Evolutionary conservation across 2,797 vertebrate genomes (phyloP), one percentile per base, ranked within the genome.

Genomic region (Cossypha heuglini): DNA sequence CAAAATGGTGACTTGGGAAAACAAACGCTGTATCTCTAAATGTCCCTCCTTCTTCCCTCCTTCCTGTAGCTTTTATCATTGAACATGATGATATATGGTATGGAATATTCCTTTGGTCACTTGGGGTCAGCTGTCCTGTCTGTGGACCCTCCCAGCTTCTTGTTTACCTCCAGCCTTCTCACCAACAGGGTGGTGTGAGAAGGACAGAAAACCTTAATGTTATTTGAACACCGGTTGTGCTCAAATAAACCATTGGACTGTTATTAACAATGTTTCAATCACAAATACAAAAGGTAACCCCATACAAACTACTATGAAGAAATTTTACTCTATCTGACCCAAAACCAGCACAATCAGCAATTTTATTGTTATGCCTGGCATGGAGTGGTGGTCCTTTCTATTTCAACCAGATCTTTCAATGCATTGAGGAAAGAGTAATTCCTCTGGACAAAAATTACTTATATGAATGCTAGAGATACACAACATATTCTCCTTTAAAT

Each of bases 151-250:
- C 16, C 10, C 19, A 78, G 6, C 3, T 57, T 51, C 37, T 49
- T 64, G 4, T n/a, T 6, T 16, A 33, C 3, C 8, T 35, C 31
- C 61, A 93, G 7, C 5, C 31, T 46, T 16, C 46, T 52, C 0
- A 0, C 35, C 26, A 12, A 26, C 2, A 1, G 11, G 22, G 4
- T 3, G 1, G 6, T 4, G 3, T 28, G 26, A 69, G 33, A 55
- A 74, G 46, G 15, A 51, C 31, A 64, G 52, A 64, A 81, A 25
- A 4, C 16, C 26, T 59, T 22, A 13, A 28, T 1, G 3, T 9
- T 76, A 9, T 24, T 35, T 35, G 42, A 48, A 22, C 1, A 10
- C 9, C 42, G 3, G 4, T 62, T 66, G 64, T 7, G 16, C 46
- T 10, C 13, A 49, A 33, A 3, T 4, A n/a, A 51, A 79, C 28